phyloP scores from a whole-genome alignment of 2,888 invertebrate species.

The Morpho achilles region DNA sequence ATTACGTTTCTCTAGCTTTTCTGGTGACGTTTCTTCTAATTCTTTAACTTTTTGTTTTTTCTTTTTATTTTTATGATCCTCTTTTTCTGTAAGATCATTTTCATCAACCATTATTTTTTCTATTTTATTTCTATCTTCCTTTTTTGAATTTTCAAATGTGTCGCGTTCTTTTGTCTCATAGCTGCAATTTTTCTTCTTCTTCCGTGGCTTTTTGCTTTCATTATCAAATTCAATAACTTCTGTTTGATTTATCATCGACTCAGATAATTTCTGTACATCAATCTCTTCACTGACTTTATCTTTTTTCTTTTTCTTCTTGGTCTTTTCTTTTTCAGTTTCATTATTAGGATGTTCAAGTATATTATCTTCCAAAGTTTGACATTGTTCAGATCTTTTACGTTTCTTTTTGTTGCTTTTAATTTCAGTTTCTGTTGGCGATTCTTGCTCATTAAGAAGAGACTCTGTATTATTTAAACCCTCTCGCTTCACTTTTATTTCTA shows the following conservation, averaged over 20 bases:
- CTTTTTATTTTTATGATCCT: not conserved
- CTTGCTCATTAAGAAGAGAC: too few species aligned
- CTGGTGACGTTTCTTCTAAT: not conserved
- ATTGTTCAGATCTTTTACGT: not conserved
- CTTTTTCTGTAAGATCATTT: slow-evolving; percentile 11
- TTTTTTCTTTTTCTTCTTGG: not conserved
- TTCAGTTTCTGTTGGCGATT: too few species aligned
- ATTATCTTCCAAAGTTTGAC: not conserved
- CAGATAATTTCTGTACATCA: not conserved
- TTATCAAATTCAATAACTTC: too few species aligned
- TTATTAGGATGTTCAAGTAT: not conserved
- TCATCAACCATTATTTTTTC: slow-evolving; percentile 23
- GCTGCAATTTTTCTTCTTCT: too few species aligned
- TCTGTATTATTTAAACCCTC: too few species aligned
- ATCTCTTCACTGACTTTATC: not conserved
- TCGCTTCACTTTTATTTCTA: too few species aligned
- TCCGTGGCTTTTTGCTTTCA: too few species aligned
- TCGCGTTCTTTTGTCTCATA: too few species aligned
- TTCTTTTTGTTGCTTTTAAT: not conserved
- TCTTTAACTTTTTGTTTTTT: not conserved
- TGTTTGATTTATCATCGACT: too few species aligned
- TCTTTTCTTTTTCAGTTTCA: slow-evolving; percentile 1
- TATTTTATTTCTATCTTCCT: slow-evolving; percentile 5
- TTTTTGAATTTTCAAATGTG: not conserved
- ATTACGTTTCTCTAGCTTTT: too few species aligned